phyloP scores from a whole-genome alignment of 2,113 vertebrate genomes.

The Lophochroa leadbeateri region DNA sequence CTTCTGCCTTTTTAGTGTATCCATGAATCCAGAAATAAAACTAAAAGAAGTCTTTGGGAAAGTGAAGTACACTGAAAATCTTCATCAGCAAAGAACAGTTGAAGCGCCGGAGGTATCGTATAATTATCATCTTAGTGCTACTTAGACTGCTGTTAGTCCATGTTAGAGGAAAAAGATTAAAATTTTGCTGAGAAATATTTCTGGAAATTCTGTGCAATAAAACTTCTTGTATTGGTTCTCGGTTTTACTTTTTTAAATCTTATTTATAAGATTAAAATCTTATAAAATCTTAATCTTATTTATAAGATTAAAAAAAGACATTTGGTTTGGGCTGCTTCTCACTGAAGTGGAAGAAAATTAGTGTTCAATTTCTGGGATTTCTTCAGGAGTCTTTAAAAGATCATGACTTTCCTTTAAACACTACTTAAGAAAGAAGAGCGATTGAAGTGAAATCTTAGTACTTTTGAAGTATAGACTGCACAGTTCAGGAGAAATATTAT shows the following conservation, averaged over 20 bases:
- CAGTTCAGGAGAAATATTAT: background rate
- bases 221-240: background rate
- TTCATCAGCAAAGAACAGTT: constrained; percentile 36
- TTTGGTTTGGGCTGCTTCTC: background rate
- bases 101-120: constrained; percentile 64
- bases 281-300: background rate
- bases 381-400: background rate
- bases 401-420: background rate
- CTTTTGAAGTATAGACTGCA: background rate
- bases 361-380: background rate
- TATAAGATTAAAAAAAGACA: background rate
- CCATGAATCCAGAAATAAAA: background rate
- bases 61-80: constrained; percentile 10
- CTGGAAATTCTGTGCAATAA: background rate
- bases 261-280: too few relatives aligned
- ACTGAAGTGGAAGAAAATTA: background rate
- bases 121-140: background rate
- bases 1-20: constrained; percentile 48
- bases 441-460: background rate
- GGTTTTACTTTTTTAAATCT: background rate
- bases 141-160: background rate
- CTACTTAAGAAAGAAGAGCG: background rate
- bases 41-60: constrained; percentile 35
- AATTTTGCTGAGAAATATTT: background rate
- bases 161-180: background rate